Evolutionary conservation across 2,888 invertebrate species (phyloP), one percentile per base, ranked within the genome.

Genomic region (Pollenia labialis): DNA sequence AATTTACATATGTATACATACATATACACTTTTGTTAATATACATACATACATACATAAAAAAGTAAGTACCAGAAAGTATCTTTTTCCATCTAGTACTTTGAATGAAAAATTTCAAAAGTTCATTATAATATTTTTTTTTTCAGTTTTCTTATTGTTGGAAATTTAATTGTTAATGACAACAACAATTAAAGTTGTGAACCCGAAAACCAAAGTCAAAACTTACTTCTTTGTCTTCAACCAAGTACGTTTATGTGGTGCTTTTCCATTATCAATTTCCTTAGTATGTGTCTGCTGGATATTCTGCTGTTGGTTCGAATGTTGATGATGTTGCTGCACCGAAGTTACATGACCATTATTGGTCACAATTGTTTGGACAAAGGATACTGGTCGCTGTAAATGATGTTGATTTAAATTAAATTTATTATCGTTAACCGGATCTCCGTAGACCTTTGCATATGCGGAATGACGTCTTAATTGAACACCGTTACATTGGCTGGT

Each of bases 321-420:
- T 4, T 77, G 72, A 14, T 60, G 80, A 68, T 85, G 87, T 60
- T 88, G 88, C 42, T 91, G 91, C 76, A 91, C 86, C 11, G 91
- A 88, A 69, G 91, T 92, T 16, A 91, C 90, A 71, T 90, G 91
- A 44, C 92, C 92, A 46, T 91, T 91, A 56, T 91, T 92, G 23
- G 90, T 91, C 74, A 93, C 87, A 85, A 90, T 90, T 32, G 92
- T 90, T 87, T 92, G 92, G 10, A 92, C 90, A 88, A 90, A 89
- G 87, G 91, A 90, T 54, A 91, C 54, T 3, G 92, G 90, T 14
- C 90, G 86, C 52, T 71, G 69, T 68, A 52, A 69, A 23, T 68
- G 60, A 23, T 56, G 79, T 23, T 85, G 87, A 76, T 82, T 88
- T 81, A 85, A 79, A 85, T 84, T 81, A 58, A 69, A 62, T 76